Evolutionary conservation across 1,140 invertebrate genomes (phyloP), one percentile per base, ranked within the genome.

Genomic region (Drosophila asahinai): DNA sequence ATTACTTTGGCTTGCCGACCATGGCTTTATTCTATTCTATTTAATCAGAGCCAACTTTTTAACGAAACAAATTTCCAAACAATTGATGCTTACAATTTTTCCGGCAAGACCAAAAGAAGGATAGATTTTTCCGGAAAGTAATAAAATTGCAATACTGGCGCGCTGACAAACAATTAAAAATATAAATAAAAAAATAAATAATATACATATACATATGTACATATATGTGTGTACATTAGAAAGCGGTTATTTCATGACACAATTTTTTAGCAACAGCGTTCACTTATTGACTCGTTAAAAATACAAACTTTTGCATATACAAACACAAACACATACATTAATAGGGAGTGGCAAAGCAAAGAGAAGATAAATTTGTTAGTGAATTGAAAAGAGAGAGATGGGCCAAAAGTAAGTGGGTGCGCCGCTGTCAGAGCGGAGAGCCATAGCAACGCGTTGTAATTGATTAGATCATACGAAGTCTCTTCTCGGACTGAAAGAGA

Each of bases 161-260:
- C 30, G 2, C 30, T 55, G 51, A 54, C 51, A 54, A 11, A 54
- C 30, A 30, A 6, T 7, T 30, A 7, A 30, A 30, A 30, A 30
- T 40, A 14, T 40, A 25, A 25, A 25, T 4, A 25, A 25, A 25
- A 25, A 25, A 25, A 25, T 25, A 25, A 25, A 25, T 25, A 25
- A 40, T 11, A 40, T 40, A 40, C 12, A 40, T 40, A 40, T n/a
- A n/a, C 12, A 40, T 40, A 38, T 22, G 5, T 14, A 14, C 38
- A 14, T 55, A 14, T 55, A 14, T 55, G 6, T 54, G 6, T 8
- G 30, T 30, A 30, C 7, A 38, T 15, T 55, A 55, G 52, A 38
- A 55, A 38, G 19, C 33, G 17, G 19, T 55, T 40, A 55, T 55
- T 38, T 12, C 19, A 55, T 55, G 52, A 55, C 52, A 38, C 33